phyloP scores from a whole-genome alignment of 2,888 invertebrate genomes.

The Calameuta pallipes region DNA sequence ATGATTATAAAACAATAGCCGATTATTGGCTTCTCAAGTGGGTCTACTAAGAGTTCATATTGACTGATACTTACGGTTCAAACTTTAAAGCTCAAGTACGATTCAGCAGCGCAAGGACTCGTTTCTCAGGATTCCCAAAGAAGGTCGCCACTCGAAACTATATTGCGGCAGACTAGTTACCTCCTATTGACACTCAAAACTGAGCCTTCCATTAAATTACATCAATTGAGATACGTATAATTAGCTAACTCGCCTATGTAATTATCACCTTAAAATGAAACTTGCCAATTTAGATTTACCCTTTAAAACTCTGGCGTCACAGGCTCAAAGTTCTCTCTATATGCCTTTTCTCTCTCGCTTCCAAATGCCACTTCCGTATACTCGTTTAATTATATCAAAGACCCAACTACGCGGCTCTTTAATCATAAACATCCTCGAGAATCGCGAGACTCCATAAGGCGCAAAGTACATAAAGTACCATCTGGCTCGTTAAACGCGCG shows the following conservation, averaged over 20 bases:
- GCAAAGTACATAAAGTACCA: background rate
- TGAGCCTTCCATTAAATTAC: background rate
- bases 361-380: background rate
- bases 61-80: slow-evolving; percentile 33
- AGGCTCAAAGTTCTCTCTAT: background rate
- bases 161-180: background rate
- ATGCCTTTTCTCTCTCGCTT: background rate
- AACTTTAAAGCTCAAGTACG: background rate
- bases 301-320: background rate
- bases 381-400: background rate
- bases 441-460: background rate
- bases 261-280: background rate
- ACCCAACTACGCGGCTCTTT: background rate
- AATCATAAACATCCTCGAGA: background rate
- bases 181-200: background rate
- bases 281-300: background rate
- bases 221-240: background rate
- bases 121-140: background rate
- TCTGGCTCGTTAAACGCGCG: background rate
- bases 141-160: background rate
- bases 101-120: background rate
- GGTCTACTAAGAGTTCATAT: slow-evolving; percentile 16
- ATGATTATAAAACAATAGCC: slow-evolving; percentile 39
- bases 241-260: background rate
- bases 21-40: slow-evolving; percentile 39